Evolutionary conservation across 1,140 invertebrate genomes (phyloP), one percentile per base, ranked within the genome.

Genomic region (Sycobia sp.): DNA sequence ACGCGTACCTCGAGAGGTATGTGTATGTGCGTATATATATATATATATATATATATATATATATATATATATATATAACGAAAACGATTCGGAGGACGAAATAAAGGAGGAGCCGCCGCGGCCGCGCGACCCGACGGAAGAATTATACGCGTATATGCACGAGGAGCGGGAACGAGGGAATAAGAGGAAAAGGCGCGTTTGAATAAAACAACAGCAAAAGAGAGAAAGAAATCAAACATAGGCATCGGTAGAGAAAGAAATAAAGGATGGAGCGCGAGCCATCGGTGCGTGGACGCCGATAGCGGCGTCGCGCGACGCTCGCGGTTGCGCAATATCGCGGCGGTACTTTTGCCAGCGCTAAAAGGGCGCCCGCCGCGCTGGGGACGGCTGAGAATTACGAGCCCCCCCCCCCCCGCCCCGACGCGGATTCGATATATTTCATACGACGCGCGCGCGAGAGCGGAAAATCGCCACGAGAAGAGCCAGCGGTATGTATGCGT

Each of bases 201-300:
- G 23, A 39, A 39, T 39, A 16, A 39, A 39, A 39, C 2, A 16
- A 39, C 18, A 67, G 64, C 69, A 59, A 57, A 59, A 51, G 50
- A 38, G 43, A 51, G 53, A 59, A 50, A 69, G 53, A 59, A 65
- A 57, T 49, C 38, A 27, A 58, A 69, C 55, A n/a, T n/a, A n/a
- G n/a, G 43, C 66, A 13, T 43, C 56, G 60, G 59, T 44, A 55
- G 44, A 59, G 59, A 50, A 23, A 62, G 67, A 61, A 54, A 22
- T 68, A 62, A 69, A 67, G 66, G 66, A 57, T 67, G 54, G 14
- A 34, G 34, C 13, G 54, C 4, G 36, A 32, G 29, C 36, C 62
- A n/a, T n/a, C 22, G 49, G 51, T 55, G 70, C 68, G 73, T 73
- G 69, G 72, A 70, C 73, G 70, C n/a, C n/a, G 71, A n/a, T n/a